Evolutionary conservation across 2,113 vertebrate genomes (phyloP).

Genomic region (Lichenostomus cassidix): DNA sequence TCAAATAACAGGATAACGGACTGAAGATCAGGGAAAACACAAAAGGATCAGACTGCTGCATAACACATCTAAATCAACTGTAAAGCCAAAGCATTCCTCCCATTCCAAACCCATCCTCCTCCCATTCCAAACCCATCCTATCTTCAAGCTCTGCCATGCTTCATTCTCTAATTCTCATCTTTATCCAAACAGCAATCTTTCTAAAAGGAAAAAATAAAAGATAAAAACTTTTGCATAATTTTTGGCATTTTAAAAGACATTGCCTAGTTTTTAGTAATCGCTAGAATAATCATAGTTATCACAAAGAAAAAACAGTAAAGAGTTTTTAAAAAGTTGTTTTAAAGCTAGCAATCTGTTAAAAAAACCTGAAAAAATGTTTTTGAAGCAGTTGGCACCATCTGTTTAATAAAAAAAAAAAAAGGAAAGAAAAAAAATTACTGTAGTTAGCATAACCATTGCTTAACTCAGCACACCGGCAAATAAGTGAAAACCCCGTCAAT

Average conservation of each 20-base stretch:
- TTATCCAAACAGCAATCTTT: background rate
- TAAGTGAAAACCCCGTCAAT: background rate
- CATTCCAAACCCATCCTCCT: background rate
- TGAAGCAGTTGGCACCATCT: slow-evolving; percentile 26
- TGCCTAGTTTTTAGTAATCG: background rate
- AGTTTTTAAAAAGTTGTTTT: background rate
- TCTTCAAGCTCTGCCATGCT: background rate
- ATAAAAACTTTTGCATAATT: background rate
- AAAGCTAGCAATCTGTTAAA: background rate
- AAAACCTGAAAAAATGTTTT: background rate
- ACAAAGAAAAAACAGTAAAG: background rate
- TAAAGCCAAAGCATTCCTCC: background rate
- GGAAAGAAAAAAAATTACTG: background rate
- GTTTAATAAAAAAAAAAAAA: background rate
- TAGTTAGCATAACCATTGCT: background rate
- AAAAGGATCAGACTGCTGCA: background rate
- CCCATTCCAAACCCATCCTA: background rate
- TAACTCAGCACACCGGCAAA: slow-evolving; percentile 1
- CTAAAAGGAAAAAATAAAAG: background rate
- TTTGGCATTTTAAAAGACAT: background rate
- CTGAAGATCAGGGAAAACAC: background rate
- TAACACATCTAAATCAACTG: background rate
- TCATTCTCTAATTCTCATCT: background rate
- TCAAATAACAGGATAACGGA: background rate
- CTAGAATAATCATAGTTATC: background rate